Evolutionary conservation across 2,113 vertebrate genomes (phyloP), one percentile per base, ranked within the genome.

Genomic region (Dolichotis patagonum): DNA sequence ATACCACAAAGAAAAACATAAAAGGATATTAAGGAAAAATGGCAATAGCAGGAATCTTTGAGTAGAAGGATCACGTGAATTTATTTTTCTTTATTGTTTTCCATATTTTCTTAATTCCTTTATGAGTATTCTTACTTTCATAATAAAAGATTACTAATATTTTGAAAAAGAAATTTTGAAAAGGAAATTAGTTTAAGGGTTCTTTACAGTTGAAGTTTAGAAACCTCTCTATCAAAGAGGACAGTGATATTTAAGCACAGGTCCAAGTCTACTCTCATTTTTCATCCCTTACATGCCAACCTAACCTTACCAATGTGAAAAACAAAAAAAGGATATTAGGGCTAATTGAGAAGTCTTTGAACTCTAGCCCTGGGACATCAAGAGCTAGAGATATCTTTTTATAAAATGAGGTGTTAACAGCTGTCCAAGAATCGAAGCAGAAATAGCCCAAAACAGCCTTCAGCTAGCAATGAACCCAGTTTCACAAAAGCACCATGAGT

Each of bases 51-150:
- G 20, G 75, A 95, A 92, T 73, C 62, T 75, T 28, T 90, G 24
- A 41, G 30, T 89, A 71, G 69, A 75, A 83, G 7, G 26, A 86
- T 41, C 62, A 58, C 24, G 12, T 65, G 26, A 56, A 89, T 89
- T 87, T 86, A 82, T 32, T 91, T 91, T 94, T 87, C 83, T 77
- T 71, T 89, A 92, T 86, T 56, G 16, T 78, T 96, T 94, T 87
- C 65, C 56, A 54, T 49, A 83, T 85, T 88, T 46, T 77, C 43
- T 41, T 85, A 77, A 90, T 43, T 80, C 19, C 41, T 85, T 95
- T 65, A 58, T 54, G 5, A 93, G n/a, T 17, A 95, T 71, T 89
- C 54, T 88, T 65, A 80, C 5, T 91, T 83, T 84, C 82, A 73
- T 46, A 90, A 73, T 60, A 93, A 32, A 26, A 86, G 60, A n/a